Evolutionary conservation across 2,797 vertebrate species (phyloP).

Genomic region (Enteromius paludinosus): DNA sequence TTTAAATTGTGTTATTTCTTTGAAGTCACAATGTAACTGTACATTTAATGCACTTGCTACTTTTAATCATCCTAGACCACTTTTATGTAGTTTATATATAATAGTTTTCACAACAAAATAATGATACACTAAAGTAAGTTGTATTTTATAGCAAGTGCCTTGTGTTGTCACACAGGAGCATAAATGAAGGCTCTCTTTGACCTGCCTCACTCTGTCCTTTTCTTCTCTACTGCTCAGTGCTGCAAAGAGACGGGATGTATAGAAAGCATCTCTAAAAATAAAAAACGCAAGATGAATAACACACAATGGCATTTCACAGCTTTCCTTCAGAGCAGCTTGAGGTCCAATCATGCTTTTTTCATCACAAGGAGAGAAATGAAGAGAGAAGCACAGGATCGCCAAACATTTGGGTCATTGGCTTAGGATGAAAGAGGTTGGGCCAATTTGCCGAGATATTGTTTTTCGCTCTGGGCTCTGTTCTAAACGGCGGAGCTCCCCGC

Average conservation of each 20-base stretch:
- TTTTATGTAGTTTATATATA: not conserved
- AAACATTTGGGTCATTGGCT: constrained; percentile 64
- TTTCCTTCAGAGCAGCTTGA: constrained; percentile 62
- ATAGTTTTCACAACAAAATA: not conserved
- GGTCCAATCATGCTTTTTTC: constrained; percentile 57
- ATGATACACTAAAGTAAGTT: not conserved
- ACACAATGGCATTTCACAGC: constrained; percentile 58
- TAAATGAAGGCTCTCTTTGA: not conserved
- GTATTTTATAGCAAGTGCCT: not conserved
- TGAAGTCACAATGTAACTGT: not conserved
- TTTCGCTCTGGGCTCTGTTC: constrained; percentile 63
- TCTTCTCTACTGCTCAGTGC: not conserved
- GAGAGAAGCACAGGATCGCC: constrained; percentile 46
- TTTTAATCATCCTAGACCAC: not conserved
- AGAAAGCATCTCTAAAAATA: constrained; percentile 54
- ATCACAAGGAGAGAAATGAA: constrained; percentile 48
- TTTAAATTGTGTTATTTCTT: not conserved
- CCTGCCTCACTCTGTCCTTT: not conserved
- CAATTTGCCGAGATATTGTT: constrained; percentile 60
- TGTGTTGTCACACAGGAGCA: not conserved
- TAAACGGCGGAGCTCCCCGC: constrained; percentile 64
- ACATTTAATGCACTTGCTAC: not conserved
- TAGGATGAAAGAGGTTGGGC: constrained; percentile 67
- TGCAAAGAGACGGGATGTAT: constrained; percentile 45
- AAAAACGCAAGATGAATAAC: constrained; percentile 24